Evolutionary conservation across 2,797 vertebrate species (phyloP).

Genomic region (Gymnopithys bicolor): DNA sequence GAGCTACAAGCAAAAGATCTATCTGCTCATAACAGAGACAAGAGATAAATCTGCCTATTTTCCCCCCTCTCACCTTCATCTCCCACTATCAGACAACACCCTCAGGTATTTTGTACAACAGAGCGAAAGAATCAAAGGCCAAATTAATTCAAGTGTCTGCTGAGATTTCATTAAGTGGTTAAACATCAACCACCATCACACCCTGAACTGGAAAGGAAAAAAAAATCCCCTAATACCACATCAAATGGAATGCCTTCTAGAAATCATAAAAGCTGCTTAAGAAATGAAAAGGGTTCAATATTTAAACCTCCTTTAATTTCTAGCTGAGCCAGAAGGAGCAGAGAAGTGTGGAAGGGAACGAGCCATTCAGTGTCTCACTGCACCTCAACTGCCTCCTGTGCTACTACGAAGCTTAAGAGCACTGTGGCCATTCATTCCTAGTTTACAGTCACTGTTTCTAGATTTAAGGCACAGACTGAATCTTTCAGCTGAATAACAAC

Average conservation of each 20-base stretch:
- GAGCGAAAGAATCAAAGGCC: constrained; percentile 17
- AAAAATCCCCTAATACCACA: constrained; percentile 33
- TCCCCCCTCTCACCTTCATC: not conserved
- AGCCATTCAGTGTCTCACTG: not conserved
- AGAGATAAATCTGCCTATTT: not conserved
- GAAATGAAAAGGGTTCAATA: not conserved
- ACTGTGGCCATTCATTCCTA: not conserved
- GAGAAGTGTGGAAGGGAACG: not conserved
- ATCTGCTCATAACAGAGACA: not conserved
- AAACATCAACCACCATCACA: constrained; percentile 33
- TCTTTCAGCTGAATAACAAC: not conserved
- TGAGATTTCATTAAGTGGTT: constrained; percentile 47
- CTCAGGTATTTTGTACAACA: not conserved
- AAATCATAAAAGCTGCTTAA: constrained; percentile 19
- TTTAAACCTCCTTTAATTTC: constrained; percentile 25
- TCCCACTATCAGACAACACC: not conserved
- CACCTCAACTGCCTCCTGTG: not conserved
- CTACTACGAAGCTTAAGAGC: not conserved
- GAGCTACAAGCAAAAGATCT: not conserved
- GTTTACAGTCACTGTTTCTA: not conserved
- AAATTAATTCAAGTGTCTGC: constrained; percentile 39
- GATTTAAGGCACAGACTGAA: not conserved
- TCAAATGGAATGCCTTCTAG: constrained; percentile 41
- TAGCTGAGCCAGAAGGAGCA: not conserved
- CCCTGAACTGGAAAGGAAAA: not conserved